phyloP scores from a whole-genome alignment of 2,888 invertebrate species.

The Hymenopus coronatus region DNA sequence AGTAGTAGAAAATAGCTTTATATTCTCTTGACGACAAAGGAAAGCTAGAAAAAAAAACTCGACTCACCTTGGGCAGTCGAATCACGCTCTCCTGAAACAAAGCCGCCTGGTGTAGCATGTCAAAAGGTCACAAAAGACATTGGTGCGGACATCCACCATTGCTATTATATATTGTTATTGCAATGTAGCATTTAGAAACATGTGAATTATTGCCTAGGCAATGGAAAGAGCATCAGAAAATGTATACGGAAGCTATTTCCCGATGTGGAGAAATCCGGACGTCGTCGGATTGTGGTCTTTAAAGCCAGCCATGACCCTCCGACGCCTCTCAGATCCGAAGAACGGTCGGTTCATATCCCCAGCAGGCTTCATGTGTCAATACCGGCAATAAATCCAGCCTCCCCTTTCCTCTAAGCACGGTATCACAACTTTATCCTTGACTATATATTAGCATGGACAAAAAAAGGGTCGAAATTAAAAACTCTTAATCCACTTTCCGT shows the following conservation, averaged over 20 bases:
- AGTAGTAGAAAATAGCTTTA: too few species aligned
- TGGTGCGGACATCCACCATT: too few species aligned
- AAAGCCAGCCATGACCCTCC: neutral
- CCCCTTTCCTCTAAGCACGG: neutral
- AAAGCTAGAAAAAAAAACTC: too few species aligned
- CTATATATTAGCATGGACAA: neutral
- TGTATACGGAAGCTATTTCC: neutral
- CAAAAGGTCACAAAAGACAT: too few species aligned
- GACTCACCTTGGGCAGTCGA: too few species aligned
- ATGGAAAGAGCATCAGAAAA: neutral
- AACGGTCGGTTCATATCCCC: neutral
- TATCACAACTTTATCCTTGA: neutral
- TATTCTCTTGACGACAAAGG: too few species aligned
- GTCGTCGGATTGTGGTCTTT: conserved; percentile 1
- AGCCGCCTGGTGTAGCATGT: too few species aligned
- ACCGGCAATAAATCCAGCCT: neutral
- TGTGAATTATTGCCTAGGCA: neutral
- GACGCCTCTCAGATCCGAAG: neutral
- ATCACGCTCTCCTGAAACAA: too few species aligned
- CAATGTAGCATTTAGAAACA: neutral
- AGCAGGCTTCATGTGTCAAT: neutral
- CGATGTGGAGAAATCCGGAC: neutral
- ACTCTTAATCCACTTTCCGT: conserved; percentile 3
- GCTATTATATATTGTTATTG: neutral
- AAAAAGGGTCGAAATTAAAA: conserved; percentile 6